Conservation (phyloP, 2,113 vertebrate species). For the Excalfactoria chinensis region DNA sequence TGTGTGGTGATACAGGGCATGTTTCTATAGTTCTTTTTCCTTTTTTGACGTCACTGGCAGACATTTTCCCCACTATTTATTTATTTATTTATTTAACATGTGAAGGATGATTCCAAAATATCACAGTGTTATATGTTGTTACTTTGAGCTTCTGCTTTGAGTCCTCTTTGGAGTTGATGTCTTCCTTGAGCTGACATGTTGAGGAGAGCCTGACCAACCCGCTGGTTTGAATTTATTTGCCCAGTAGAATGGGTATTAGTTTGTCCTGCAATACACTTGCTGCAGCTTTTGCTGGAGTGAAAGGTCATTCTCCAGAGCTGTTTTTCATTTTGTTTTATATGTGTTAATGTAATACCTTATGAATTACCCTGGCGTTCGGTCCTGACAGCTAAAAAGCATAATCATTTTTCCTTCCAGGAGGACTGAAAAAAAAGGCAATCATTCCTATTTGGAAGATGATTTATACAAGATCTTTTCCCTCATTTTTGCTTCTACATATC, state of each 20-base stretch:
- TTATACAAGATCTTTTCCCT: constrained; percentile 75
- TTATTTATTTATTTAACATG: not conserved
- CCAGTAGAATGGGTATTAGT: constrained; percentile 77
- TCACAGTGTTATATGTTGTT: not conserved
- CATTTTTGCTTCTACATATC: constrained; percentile 62
- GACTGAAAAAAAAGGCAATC: constrained; percentile 76
- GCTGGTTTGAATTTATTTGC: constrained; percentile 78
- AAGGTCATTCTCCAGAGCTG: constrained; percentile 80
- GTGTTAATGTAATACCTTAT: constrained; percentile 84
- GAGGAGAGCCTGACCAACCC: constrained; percentile 22
- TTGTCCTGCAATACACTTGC: constrained; percentile 79
- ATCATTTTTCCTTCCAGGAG: constrained; percentile 78
- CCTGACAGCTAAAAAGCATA: constrained; percentile 85
- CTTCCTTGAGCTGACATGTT: not conserved
- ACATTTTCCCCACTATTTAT: not conserved
- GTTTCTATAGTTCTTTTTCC: not conserved
- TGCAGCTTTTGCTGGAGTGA: constrained; percentile 79
- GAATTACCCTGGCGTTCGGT: constrained; percentile 78
- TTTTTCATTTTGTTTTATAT: constrained; percentile 84
- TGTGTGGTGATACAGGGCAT: not conserved
- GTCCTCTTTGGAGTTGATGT: constrained; percentile 27
- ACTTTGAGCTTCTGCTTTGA: not conserved
- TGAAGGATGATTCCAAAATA: not conserved
- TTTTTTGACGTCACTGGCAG: not conserved
- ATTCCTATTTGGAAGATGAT: constrained; percentile 76